A percentile compares a stretch with the other conserved stretches of the same genome.
These are phyloP conservation scores for Thripadectes ignobilis DNA, from an alignment of 2,797 vertebrate genomes.

Conservation along the genomic window DNA sequence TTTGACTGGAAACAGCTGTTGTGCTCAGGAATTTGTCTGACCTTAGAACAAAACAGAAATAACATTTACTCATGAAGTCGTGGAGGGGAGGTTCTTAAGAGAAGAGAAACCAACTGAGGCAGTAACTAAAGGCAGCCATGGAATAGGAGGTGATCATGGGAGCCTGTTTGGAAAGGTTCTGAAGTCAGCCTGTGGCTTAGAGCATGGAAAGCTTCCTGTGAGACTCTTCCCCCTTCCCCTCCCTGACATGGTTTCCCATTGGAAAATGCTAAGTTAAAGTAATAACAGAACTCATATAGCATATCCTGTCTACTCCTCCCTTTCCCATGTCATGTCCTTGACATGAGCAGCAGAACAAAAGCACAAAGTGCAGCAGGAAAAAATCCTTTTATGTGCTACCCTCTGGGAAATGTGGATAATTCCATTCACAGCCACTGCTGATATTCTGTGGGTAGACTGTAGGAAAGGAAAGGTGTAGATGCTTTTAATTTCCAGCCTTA, in stretches of 20 bases:
- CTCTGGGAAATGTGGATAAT: constrained; percentile 22
- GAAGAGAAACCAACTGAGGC: not conserved
- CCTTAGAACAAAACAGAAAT: not conserved
- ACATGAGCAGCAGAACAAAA: constrained; percentile 55
- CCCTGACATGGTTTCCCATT: not conserved
- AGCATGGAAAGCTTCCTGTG: constrained; percentile 23
- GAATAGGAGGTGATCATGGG: not conserved
- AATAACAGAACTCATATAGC: constrained; percentile 36
- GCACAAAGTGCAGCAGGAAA: constrained; percentile 39
- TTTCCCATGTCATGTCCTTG: constrained; percentile 60
- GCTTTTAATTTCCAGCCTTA: not conserved
- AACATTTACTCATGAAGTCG: not conserved
- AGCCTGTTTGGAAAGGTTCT: not conserved
- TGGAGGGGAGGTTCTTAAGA: not conserved
- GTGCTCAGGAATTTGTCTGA: not conserved
- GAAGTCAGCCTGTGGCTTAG: not conserved
- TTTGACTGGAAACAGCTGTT: constrained; percentile 15
- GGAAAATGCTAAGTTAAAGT: constrained; percentile 52
- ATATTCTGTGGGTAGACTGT: not conserved
- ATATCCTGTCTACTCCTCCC: constrained; percentile 69
- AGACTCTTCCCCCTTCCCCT: not conserved
- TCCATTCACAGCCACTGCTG: constrained; percentile 11
- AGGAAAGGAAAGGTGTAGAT: constrained; percentile 19
- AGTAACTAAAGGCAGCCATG: not conserved
- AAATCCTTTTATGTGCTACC: not conserved